A percentile compares a stretch with the other conserved stretches of the same genome.
Evolutionary conservation across 2,113 vertebrate genomes (phyloP).

Genomic region (Orycteropus afer): DNA sequence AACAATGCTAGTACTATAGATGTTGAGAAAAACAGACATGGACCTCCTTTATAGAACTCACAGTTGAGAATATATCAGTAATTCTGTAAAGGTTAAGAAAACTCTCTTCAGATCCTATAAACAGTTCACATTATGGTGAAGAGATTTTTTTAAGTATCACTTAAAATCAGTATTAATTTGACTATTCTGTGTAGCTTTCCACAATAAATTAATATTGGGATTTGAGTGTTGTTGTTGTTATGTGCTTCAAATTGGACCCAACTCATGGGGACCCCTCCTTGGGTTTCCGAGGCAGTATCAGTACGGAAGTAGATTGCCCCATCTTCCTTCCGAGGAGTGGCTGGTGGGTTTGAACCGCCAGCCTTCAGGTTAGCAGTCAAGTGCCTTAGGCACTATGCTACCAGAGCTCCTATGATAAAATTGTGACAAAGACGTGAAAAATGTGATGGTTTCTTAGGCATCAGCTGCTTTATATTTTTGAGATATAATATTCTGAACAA

Average conservation of each 20-base stretch:
- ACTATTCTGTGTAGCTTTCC: not conserved
- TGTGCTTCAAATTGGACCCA: no score
- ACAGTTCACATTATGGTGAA: not conserved
- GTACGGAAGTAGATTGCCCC: no score
- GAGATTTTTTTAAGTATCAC: not conserved
- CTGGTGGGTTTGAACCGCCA: no score
- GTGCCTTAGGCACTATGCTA: no score
- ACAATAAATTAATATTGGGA: constrained; percentile 15
- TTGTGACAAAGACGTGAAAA: not conserved
- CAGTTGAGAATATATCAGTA: not conserved
- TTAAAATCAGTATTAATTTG: not conserved
- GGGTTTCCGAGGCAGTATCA: no score
- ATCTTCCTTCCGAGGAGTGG: no score
- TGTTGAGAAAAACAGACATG: not conserved
- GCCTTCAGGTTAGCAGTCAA: no score
- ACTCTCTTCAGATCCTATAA: not conserved
- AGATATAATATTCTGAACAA: not conserved
- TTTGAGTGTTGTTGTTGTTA: no score
- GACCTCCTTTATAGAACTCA: not conserved
- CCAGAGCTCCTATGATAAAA: not conserved
- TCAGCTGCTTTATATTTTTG: not conserved
- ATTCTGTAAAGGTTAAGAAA: not conserved
- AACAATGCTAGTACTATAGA: not conserved
- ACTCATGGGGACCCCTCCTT: no score
- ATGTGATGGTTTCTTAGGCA: not conserved